Evolutionary conservation across 2,113 vertebrate genomes (phyloP).

Genomic region (Mesembrinibis cayennensis): DNA sequence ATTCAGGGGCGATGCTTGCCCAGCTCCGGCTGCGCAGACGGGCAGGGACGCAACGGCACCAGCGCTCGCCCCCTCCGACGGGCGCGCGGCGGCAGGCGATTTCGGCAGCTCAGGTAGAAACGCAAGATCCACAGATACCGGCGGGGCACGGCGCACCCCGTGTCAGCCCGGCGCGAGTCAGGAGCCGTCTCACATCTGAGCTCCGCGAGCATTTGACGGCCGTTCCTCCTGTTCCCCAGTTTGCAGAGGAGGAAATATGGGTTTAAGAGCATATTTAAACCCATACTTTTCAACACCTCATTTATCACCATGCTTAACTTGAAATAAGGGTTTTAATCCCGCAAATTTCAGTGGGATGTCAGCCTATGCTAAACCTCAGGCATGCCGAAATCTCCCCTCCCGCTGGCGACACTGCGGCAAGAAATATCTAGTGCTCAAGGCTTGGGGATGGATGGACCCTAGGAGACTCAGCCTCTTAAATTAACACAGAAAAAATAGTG

Average conservation of each 20-base stretch:
- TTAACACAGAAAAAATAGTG: not conserved
- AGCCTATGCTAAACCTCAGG: not conserved
- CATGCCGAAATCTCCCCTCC: not conserved
- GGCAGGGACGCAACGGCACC: rapidly evolving
- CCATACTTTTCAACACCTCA: not conserved
- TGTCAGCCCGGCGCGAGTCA: rapidly evolving
- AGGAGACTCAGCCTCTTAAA: not conserved
- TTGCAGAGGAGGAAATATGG: not conserved
- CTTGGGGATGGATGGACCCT: not conserved
- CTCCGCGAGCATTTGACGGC: not conserved
- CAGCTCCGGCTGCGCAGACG: not conserved
- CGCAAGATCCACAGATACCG: not conserved
- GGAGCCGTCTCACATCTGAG: not conserved
- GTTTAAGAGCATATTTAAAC: not conserved
- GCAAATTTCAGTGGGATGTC: not conserved
- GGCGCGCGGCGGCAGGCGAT: not conserved
- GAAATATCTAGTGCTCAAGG: not conserved
- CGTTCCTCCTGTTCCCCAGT: not conserved
- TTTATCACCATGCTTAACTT: not conserved
- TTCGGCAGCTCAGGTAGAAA: not conserved
- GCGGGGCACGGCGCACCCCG: rapidly evolving
- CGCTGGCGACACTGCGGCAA: rapidly evolving
- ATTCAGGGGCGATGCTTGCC: not conserved
- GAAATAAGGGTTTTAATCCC: not conserved
- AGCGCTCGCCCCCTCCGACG: not conserved